phyloP scores from a whole-genome alignment of 2,113 vertebrate species.

The Phrynosoma platyrhinos region DNA sequence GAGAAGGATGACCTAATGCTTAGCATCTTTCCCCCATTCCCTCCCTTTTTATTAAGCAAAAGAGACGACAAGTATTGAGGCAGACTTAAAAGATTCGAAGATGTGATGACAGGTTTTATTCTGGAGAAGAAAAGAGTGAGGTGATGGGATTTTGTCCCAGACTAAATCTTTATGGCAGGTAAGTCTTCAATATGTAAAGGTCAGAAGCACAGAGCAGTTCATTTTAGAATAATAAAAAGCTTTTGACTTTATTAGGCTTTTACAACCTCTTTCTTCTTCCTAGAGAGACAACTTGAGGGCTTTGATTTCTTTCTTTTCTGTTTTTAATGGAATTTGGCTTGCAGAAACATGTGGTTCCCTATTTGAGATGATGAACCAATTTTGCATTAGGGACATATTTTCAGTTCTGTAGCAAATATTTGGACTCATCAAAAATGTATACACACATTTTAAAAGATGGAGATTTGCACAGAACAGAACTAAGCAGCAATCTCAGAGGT shows the following conservation, averaged over 20 bases:
- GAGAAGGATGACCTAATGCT: constrained; percentile 34
- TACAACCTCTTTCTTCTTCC: constrained; percentile 23
- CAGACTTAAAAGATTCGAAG: constrained; percentile 62
- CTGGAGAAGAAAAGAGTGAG: constrained; percentile 48
- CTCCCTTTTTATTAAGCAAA: constrained; percentile 34
- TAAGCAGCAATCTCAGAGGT: not conserved
- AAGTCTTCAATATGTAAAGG: constrained; percentile 54
- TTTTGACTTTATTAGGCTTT: constrained; percentile 45
- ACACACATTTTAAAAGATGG: not conserved
- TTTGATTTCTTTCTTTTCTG: constrained; percentile 6
- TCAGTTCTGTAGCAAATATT: not conserved
- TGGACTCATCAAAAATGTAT: not conserved
- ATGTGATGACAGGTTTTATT: constrained; percentile 69
- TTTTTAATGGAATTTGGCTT: constrained; percentile 27
- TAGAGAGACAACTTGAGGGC: not conserved
- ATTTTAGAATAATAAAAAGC: constrained; percentile 47
- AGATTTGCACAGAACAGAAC: not conserved
- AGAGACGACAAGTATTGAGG: constrained; percentile 53
- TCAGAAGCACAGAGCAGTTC: constrained; percentile 28
- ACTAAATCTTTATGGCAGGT: constrained; percentile 58
- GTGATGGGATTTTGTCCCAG: constrained; percentile 64
- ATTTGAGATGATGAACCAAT: not conserved
- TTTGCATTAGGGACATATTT: not conserved
- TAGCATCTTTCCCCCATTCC: not conserved
- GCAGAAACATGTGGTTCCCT: constrained; percentile 8